Evolutionary conservation across 2,888 invertebrate genomes (phyloP), one percentile per base, ranked within the genome.

Genomic region (Brachyopa scutellaris): DNA sequence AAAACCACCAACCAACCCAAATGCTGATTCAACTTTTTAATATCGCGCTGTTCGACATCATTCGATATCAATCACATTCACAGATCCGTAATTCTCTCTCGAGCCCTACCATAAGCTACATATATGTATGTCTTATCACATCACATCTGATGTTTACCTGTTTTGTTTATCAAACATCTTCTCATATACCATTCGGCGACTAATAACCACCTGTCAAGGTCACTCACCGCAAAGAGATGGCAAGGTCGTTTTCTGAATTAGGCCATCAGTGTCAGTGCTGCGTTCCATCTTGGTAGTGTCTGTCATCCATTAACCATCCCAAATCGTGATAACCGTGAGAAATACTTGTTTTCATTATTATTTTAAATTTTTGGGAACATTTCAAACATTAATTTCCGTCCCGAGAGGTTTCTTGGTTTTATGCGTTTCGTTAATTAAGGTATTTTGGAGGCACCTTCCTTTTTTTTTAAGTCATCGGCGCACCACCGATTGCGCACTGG

Each of bases 201-300:
- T 55, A 64, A 59, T 38, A 51, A 67, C 66, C 61, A 70, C 31
- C 17, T 26, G n/a, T 6, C 59, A 77, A 72, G 82, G 82, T 61
- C 70, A 40, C 19, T 26, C 51, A 29, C 33, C 55, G n/a, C n/a
- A 57, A 61, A 74, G 62, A 80, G 55, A 51, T 76, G 69, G 53
- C 84, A 84, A 84, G 84, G 80, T 57, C 76, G 62, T 67, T 76
- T 70, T 51, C 61, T 80, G 67, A 84, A 80, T 67, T 84, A 76
- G 84, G 80, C 76, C 80, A 84, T 49, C 80, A 29, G 40, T 8
- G 15, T 21, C 17, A 17, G 2, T n/a, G 19, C 15, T 33, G 33
- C 61, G 31, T 33, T 33, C 3, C 15, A 1, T 26, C 19, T 11
- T 11, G 33, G 23, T 15, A 45, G 40, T 31, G 26, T 62, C 36